Evolutionary conservation across 2,888 invertebrate species (phyloP).

Genomic region (Rugalucina vietnamica): DNA sequence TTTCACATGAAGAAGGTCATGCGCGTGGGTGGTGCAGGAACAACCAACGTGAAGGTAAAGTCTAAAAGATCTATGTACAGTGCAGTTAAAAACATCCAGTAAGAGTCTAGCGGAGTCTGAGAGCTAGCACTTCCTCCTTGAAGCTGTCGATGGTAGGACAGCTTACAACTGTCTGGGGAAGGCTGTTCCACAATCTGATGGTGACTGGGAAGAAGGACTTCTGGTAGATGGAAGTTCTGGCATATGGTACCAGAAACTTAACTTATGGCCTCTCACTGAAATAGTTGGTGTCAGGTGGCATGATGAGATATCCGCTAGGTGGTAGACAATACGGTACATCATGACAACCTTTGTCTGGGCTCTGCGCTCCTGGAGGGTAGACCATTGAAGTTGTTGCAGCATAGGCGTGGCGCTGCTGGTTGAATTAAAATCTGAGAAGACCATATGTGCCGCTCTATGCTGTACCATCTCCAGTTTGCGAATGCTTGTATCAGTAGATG

Average conservation of each 20-base stretch:
- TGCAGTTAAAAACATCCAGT: neutral
- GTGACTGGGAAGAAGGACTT: conserved; percentile 30
- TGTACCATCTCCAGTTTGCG: conserved; percentile 34
- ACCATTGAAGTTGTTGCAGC: conserved; percentile 22
- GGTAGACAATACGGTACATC: neutral
- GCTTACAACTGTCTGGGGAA: conserved; percentile 24
- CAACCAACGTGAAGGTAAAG: neutral
- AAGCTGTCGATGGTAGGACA: conserved; percentile 28
- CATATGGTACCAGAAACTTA: conserved; percentile 23
- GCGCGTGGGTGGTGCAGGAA: conserved; percentile 8
- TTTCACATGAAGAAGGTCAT: too few relatives aligned
- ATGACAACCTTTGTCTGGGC: conserved; percentile 22
- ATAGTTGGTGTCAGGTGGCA: conserved; percentile 11
- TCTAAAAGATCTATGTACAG: conserved; percentile 9
- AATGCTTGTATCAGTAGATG: neutral
- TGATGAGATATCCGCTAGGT: conserved; percentile 17
- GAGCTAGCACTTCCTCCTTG: conserved; percentile 13
- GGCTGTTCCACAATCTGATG: conserved; percentile 15
- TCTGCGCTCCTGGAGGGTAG: conserved; percentile 22
- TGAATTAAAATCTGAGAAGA: conserved; percentile 24
- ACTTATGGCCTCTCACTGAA: conserved; percentile 22
- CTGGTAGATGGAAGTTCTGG: conserved; percentile 21
- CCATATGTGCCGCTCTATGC: conserved; percentile 22
- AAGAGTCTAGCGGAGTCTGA: neutral
- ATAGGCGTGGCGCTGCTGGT: conserved; percentile 21